Conservation (phyloP, 1,140 invertebrate species). For the Lethocerus indicus region DNA sequence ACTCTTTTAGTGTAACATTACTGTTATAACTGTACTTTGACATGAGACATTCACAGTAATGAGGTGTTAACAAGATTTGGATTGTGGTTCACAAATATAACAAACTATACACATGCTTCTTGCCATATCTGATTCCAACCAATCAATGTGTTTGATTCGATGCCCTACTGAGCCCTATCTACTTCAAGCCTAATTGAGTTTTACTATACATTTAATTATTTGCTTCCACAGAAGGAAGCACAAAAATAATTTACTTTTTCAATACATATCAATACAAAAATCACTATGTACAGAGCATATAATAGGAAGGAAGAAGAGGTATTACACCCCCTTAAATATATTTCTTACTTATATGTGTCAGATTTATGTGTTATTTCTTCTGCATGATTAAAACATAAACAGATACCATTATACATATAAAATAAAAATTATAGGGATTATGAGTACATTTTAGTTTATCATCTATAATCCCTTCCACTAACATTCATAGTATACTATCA, state of each 20-base stretch:
- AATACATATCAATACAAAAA: slow-evolving; percentile 8
- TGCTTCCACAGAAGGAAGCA: slow-evolving; percentile 5
- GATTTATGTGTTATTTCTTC: slow-evolving; percentile 3
- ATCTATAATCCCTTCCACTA: too few relatives aligned
- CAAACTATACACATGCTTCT: too few relatives aligned
- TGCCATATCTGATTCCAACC: too few relatives aligned
- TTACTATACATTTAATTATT: slow-evolving; percentile 8
- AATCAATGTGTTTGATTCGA: slow-evolving; percentile 6
- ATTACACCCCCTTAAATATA: not conserved
- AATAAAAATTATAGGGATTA: too few relatives aligned
- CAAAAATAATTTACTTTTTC: slow-evolving; percentile 8
- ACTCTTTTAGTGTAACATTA: too few relatives aligned
- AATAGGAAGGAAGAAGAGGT: slow-evolving; percentile 7
- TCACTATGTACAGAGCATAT: slow-evolving; percentile 8
- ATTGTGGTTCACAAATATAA: too few relatives aligned
- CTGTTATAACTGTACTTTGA: too few relatives aligned
- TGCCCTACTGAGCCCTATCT: slow-evolving; percentile 7
- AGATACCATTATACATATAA: too few relatives aligned
- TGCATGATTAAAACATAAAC: slow-evolving; percentile 2
- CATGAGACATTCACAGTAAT: too few relatives aligned
- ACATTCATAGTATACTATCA: too few relatives aligned
- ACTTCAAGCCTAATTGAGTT: slow-evolving; percentile 8
- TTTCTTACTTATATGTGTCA: slow-evolving; percentile 1
- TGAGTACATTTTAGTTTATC: too few relatives aligned
- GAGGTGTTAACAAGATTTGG: too few relatives aligned